Base-by-base conservation (phyloP, 1,140 invertebrate genomes). In the Mizuhopecten yessoensis region DNA sequence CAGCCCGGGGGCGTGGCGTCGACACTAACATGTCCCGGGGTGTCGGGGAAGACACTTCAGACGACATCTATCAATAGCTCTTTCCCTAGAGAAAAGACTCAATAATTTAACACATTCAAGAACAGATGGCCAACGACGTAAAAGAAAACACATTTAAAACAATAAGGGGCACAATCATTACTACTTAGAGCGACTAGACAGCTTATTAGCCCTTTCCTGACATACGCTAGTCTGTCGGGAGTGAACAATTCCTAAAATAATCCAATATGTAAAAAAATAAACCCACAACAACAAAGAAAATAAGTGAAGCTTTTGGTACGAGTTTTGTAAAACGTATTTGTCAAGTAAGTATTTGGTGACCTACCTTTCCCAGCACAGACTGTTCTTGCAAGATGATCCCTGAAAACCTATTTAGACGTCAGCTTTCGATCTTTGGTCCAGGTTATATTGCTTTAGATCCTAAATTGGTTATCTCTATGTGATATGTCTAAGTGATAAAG, bases 21-120 rank as follows among this genome's bases (percentile, higher is more conserved):
- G 57, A 75, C 57, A 75, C 57, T 75, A 75, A 75, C 23, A 75
- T 1, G 57, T 75, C 57, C 57, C 57, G 57, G 57, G 57, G 57
- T 29, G 57, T 75, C 57, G n/a, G 57, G 29, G 57, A 5, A 75
- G 57, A 75, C 57, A 75, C 57, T 5, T 29, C 5, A 75, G 57
- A 75, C 29, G 57, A 75, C 57, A 75, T 75, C 57, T 75, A 29
- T 75, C 57, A 75, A 75, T 75, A 17, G 57, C 9, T 75, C n/a
- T 75, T 17, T 45, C 42, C 42, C 42, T 1, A 1, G 17, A 45
- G 17, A 17, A 5, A 29, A n/a, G 17, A 29, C 17, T 75, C 57
- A 75, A 75, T 75, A 75, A 75, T n/a, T 75, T 75, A 75, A 75
- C 57, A 17, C 57, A 29, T 75, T 75, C 23, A 29, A 75, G 57